Evolutionary conservation across 2,113 vertebrate species (phyloP).

Genomic region (Fulica atra): DNA sequence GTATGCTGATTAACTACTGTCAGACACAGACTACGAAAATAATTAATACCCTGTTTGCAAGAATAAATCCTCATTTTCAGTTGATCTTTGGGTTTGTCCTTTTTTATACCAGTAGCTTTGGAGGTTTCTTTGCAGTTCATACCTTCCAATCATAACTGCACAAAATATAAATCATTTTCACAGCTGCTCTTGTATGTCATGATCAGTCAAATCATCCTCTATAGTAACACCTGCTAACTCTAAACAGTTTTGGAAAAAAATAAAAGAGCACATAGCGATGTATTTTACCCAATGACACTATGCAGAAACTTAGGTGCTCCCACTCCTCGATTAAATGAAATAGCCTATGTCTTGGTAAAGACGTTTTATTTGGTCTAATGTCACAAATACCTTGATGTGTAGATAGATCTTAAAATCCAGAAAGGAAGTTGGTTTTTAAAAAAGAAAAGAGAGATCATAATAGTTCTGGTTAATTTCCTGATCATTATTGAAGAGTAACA

Average conservation of each 20-base stretch:
- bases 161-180: neutral
- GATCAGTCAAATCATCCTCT: neutral
- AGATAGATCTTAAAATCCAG: neutral
- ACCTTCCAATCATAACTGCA: neutral
- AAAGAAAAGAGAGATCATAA: neutral
- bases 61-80: neutral
- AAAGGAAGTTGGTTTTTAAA: neutral
- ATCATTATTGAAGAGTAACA: neutral
- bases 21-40: neutral
- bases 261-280: accelerated
- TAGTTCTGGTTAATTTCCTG: neutral
- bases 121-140: neutral
- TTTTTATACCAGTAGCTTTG: neutral
- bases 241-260: neutral
- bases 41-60: neutral
- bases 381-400: neutral
- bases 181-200: constrained; percentile 24
- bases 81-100: neutral
- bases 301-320: neutral
- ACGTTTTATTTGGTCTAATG: neutral
- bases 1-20: neutral
- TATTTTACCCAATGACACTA: neutral
- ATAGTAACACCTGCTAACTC: neutral
- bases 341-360: neutral
- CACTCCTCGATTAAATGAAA: neutral